phyloP scores from a whole-genome alignment of 2,113 vertebrate genomes.

The Myxocyprinus asiaticus region DNA sequence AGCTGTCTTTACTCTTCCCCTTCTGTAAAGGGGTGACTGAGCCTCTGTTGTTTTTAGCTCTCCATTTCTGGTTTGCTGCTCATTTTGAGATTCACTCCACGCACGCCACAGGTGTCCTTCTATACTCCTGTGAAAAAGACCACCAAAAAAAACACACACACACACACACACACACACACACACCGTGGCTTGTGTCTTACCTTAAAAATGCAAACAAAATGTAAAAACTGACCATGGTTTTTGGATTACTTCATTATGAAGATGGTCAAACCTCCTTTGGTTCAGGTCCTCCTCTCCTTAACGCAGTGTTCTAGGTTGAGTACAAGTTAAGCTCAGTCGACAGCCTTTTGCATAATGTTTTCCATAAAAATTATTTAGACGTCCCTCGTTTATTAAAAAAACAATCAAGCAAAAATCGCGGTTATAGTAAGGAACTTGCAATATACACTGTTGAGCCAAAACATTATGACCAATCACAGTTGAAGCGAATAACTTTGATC shows the following conservation, averaged over 20 bases:
- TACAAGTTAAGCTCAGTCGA: not conserved
- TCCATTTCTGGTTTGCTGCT: conserved; percentile 42
- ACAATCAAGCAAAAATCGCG: not conserved
- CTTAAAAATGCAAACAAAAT: not conserved
- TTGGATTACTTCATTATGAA: not conserved
- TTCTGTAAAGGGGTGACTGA: conserved; percentile 23
- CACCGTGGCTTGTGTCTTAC: conserved; percentile 51
- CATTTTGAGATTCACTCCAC: conserved; percentile 49
- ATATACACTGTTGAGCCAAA: not conserved
- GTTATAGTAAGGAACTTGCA: too few relatives aligned
- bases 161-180: conserved; percentile 59
- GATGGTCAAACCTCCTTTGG: not conserved
- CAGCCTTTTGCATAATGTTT: too few relatives aligned
- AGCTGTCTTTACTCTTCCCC: conserved; percentile 37
- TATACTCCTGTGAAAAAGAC: conserved; percentile 49
- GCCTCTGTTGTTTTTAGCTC: conserved; percentile 5
- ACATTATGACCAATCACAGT: not conserved
- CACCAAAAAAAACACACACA: conserved; percentile 57
- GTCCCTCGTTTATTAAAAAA: too few relatives aligned
- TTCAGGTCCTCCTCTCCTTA: too few relatives aligned
- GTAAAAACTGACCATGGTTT: not conserved
- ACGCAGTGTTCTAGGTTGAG: not conserved
- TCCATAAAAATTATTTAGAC: too few relatives aligned
- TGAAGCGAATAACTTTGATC: not conserved
- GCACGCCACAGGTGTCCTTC: conserved; percentile 43